phyloP scores from a whole-genome alignment of 2,797 vertebrate species.

The Megalops cyprinoides region DNA sequence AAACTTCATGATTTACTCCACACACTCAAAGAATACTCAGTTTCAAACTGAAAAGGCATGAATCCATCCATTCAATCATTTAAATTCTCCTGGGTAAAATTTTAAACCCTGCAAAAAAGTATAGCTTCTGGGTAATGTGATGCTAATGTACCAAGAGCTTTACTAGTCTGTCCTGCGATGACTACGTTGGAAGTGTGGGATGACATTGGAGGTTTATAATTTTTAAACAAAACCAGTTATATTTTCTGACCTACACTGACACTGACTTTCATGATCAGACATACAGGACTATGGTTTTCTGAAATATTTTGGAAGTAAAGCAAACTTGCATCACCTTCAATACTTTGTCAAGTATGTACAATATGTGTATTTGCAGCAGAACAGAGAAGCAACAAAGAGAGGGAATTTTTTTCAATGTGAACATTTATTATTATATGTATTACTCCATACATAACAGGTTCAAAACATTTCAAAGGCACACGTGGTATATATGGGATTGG shows the following conservation, averaged over 20 bases:
- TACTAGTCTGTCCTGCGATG: too few species aligned
- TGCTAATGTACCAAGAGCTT: too few species aligned
- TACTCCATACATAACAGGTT: slow-evolving; percentile 57
- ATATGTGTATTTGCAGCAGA: slow-evolving; percentile 23
- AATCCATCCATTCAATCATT: too few species aligned
- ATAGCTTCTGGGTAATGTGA: too few species aligned
- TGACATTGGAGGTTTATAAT: too few species aligned
- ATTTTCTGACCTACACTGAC: background rate
- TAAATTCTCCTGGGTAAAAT: too few species aligned
- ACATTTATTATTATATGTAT: slow-evolving; percentile 66
- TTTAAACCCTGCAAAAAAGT: too few species aligned
- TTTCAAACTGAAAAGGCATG: too few species aligned
- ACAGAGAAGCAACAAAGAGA: slow-evolving; percentile 7
- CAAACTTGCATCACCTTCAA: background rate
- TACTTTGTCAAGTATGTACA: background rate
- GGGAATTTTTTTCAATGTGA: slow-evolving; percentile 72
- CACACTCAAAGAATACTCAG: too few species aligned
- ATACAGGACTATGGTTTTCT: background rate
- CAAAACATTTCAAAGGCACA: slow-evolving; percentile 67
- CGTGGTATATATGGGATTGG: slow-evolving; percentile 49
- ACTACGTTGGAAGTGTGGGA: background rate
- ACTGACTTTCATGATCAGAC: background rate
- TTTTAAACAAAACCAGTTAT: background rate
- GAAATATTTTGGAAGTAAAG: background rate
- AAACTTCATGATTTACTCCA: too few species aligned